These are phyloP conservation scores for Rutilus rutilus DNA, from an alignment of 2,113 vertebrate genomes.

Conservation along the genomic window DNA sequence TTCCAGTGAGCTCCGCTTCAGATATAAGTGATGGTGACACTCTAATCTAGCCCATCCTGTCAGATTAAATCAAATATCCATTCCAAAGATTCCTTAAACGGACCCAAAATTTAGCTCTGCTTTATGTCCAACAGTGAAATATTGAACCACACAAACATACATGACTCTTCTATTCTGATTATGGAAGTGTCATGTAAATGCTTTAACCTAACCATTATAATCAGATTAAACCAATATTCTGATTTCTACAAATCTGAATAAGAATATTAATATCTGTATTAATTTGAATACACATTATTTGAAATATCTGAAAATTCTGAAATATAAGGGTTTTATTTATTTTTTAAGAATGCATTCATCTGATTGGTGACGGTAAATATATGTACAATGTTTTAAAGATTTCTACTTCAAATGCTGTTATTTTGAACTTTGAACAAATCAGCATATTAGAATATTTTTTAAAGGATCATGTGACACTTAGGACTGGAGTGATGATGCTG, in stretches of 20 bases:
- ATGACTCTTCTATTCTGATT: not conserved
- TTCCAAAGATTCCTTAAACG: not conserved
- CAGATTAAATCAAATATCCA: not conserved
- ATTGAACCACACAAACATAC: not conserved
- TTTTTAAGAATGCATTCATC: no score
- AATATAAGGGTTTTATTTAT: no score
- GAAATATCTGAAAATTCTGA: not conserved
- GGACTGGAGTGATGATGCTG: not conserved
- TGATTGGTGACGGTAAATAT: not conserved
- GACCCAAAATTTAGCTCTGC: not conserved
- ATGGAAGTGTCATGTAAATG: not conserved
- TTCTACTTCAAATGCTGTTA: not conserved
- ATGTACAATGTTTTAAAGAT: not conserved
- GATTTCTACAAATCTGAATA: not conserved
- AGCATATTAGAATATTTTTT: not conserved
- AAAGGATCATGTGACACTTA: not conserved
- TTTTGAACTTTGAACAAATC: not conserved
- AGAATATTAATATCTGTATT: not conserved
- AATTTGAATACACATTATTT: not conserved
- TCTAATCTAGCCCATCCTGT: slow-evolving; percentile 8
- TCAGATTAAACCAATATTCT: no score
- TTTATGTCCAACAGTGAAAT: not conserved
- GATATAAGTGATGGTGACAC: slow-evolving; percentile 12
- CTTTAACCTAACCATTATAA: not conserved
- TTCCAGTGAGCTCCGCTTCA: not conserved